Evolutionary conservation across 2,888 invertebrate species (phyloP), one percentile per base, ranked within the genome.

Genomic region (Pedicia rivosa): DNA sequence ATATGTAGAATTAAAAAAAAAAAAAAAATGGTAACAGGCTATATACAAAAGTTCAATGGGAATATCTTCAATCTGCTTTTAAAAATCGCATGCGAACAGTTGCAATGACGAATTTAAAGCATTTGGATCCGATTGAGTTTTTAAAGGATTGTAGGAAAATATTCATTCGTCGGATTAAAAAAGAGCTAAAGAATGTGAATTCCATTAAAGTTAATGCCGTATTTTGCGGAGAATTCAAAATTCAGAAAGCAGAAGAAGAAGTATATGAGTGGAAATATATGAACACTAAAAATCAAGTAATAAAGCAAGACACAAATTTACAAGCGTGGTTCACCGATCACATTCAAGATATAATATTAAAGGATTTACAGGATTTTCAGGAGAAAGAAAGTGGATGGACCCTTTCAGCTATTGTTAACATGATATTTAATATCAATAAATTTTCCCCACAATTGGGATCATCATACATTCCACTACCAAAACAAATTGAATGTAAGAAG

Each of bases 331-430:
- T 28, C 14, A 28, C 12, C 12, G 14, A 28, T 14, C 9, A 31
- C 10, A 31, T 17, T 16, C 6, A 17, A 12, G 10, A 3, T 17
- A 31, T n/a, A 4, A 24, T 42, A 13, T 36, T 29, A 29, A 29
- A 26, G 5, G 17, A 44, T 14, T 15, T 47, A 12, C 46, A 49
- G 36, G 46, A 47, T 33, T 50, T 49, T 40, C 44, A 48, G 35
- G 46, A 49, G 13, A 39, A 41, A 4, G 43, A 45, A 15, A 43
- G 40, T 15, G 48, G 48, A 3, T 49, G 47, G 47, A 29, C 46
- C 1, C 35, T 50, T 26, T 20, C 33, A n/a, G 31, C 32, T 50
- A 13, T 29, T 14, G 13, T 29, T 13, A 29, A 29, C 15, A n/a
- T 36, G 5, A 28, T 49, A 1, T 42, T 49, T 30, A 38, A 47